Evolutionary conservation across 2,888 invertebrate species (phyloP).

Genomic region (Bruchidius siliquastri): DNA sequence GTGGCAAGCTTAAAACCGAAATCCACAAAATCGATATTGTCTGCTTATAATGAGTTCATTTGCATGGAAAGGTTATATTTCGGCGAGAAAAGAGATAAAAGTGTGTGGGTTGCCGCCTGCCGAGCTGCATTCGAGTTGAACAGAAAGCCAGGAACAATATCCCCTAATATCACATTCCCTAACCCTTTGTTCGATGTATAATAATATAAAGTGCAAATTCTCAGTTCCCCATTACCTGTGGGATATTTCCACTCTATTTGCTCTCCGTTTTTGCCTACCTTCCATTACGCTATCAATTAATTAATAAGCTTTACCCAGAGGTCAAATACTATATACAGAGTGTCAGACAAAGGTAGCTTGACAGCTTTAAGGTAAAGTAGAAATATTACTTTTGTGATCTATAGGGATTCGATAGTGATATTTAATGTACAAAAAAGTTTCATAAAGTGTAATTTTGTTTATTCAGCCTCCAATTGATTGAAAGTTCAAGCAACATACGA

Average conservation of each 20-base stretch:
- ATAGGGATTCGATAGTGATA: too few relatives aligned
- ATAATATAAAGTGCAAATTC: not conserved
- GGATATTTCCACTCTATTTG: not conserved
- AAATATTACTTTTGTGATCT: too few relatives aligned
- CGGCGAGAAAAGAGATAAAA: conserved; percentile 5
- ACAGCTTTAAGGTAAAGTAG: too few relatives aligned
- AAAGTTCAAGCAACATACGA: too few relatives aligned
- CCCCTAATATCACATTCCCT: not conserved
- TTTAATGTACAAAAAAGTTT: too few relatives aligned
- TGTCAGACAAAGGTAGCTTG: not conserved
- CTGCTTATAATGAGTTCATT: conserved; percentile 27
- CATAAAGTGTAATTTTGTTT: too few relatives aligned
- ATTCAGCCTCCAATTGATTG: too few relatives aligned
- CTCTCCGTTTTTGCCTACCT: not conserved
- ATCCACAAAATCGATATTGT: conserved; percentile 22
- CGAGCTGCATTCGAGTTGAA: not conserved
- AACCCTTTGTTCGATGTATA: not conserved
- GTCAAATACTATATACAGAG: not conserved
- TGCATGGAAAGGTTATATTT: conserved; percentile 23
- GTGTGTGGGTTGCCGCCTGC: conserved; percentile 4
- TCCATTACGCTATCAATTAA: not conserved
- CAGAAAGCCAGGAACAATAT: not conserved
- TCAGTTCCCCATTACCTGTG: not conserved
- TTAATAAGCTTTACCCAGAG: not conserved
- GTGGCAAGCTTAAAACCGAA: conserved; percentile 5